Conservation (phyloP, 2,888 invertebrate species). For the Spialia ferax region DNA sequence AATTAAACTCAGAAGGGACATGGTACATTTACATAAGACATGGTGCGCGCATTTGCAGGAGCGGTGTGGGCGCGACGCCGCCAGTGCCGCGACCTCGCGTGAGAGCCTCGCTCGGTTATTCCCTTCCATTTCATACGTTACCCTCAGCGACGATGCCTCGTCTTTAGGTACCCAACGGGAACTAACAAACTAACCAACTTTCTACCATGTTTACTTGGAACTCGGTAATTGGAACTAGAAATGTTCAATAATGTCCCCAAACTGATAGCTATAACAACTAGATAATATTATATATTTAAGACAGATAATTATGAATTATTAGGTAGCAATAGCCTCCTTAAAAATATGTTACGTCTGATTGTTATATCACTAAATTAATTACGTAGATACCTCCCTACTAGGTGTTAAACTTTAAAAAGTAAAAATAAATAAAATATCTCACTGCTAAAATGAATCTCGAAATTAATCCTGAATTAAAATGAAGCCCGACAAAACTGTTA, state of each 20-base stretch:
- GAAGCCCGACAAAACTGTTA: no score
- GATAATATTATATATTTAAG: no score
- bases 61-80: slow-evolving; percentile 70
- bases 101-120: slow-evolving; percentile 47
- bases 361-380: no score
- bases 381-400: no score
- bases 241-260: not conserved
- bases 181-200: slow-evolving; percentile 27
- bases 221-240: slow-evolving; percentile 25
- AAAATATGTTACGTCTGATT: no score
- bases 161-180: slow-evolving; percentile 26
- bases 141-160: slow-evolving; percentile 22
- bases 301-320: no score
- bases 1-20: slow-evolving; percentile 82
- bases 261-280: no score
- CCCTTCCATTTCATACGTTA: slow-evolving; percentile 45
- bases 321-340: no score
- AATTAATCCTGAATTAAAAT: no score
- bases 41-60: slow-evolving; percentile 81
- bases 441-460: no score
- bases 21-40: slow-evolving; percentile 85
- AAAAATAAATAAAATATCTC: no score
- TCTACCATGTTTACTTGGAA: slow-evolving; percentile 19
- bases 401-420: no score
- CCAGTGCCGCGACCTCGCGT: slow-evolving; percentile 67